These are phyloP conservation scores for Clunio marinus DNA, from an alignment of 2,888 invertebrate genomes.

Conservation along the genomic window DNA sequence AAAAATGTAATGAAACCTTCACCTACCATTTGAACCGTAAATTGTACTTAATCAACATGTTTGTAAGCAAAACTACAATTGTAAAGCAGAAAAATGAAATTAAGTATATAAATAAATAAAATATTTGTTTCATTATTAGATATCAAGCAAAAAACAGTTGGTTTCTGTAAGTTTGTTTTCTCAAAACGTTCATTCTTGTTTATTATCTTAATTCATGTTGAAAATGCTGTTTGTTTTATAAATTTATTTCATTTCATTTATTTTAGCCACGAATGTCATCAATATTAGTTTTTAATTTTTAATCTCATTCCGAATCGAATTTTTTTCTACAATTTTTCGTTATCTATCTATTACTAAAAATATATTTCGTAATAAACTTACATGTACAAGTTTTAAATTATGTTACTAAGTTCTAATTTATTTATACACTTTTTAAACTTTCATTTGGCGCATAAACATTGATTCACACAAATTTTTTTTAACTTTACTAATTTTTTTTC, in stretches of 20 bases:
- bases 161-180: neutral
- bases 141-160: neutral
- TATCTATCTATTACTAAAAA: constrained; percentile 17
- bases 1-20: too few species aligned
- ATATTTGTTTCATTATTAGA: neutral
- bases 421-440: neutral
- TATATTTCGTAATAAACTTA: constrained; percentile 21
- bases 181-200: neutral
- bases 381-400: constrained; percentile 13
- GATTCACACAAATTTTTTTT: constrained; percentile 1
- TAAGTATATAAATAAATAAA: constrained; percentile 28
- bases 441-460: constrained; percentile 13
- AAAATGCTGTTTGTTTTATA: constrained; percentile 12
- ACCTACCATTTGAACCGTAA: constrained; percentile 27
- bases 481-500: neutral
- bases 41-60: constrained; percentile 4
- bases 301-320: neutral
- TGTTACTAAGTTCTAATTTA: neutral
- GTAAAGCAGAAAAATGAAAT: neutral
- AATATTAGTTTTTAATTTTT: neutral
- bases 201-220: constrained; percentile 14
- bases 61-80: constrained; percentile 6
- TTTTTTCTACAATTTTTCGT: constrained; percentile 11
- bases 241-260: constrained; percentile 6
- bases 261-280: constrained; percentile 10